Base-by-base conservation (phyloP, 2,113 vertebrate genomes). In the Pimephales promelas region DNA sequence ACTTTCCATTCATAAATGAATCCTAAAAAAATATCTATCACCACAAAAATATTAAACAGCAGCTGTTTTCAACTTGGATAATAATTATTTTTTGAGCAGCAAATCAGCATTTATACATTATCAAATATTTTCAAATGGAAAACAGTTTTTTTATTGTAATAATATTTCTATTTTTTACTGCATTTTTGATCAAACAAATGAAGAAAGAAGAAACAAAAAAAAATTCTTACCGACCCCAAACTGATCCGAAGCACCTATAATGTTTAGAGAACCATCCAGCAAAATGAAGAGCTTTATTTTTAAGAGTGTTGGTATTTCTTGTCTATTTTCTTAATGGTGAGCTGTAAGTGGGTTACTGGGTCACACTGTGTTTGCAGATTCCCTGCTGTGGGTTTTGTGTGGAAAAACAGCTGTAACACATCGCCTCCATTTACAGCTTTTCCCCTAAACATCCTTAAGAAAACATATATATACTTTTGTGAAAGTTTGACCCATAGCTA, bases 321-420 rank as follows among this genome's bases (percentile, higher is more conserved):
- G 3, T 31, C 31, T 78, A 13, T 18, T 56, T 26, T 78, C n/a
- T 36, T 14, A 22, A 31, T 49, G 47, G 26, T 52, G 10, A 20
- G 13, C 8, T 61, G 34, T 47, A 80, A 52, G 78, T 80, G 45
- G 61, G 79, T 81, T 40, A 81, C 7, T n/a, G 28, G 79, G 45
- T 81, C 43, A 79, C 43, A 49, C 16, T 47, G 36, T 22, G 40
- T 79, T 43, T 59, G 56, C 34, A 45, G 56, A 14, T 62, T 26
- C 14, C 22, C 57, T 45, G 13, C 61, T 61, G n/a, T 79, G 59
- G 43, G 61, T 80, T 43, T 43, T 77, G 52, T 57, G 34, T 26
- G 77, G 76, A 74, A 79, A 79, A 79, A 49, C 40, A 47, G 24
- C 57, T 79, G 59, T 22, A 49, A 31, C 59, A 31, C 59, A 28